These are phyloP conservation scores for Tridacna crocea DNA, from an alignment of 2,888 invertebrate genomes.

Conservation along the genomic window DNA sequence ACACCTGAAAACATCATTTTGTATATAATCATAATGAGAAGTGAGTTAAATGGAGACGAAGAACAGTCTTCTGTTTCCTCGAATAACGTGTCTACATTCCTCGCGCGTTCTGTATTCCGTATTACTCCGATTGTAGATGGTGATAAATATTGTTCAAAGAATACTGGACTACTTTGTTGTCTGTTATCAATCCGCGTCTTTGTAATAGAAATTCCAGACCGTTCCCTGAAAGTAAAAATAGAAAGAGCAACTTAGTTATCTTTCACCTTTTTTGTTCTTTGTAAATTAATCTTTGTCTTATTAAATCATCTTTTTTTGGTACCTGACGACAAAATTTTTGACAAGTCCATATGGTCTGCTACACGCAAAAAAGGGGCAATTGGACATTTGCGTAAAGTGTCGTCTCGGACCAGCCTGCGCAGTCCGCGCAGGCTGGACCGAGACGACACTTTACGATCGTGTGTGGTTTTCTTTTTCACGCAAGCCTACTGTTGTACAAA, in stretches of 20 bases:
- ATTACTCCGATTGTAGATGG: background rate
- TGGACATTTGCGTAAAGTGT: too few relatives aligned
- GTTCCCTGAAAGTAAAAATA: conserved; percentile 9
- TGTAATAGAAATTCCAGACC: conserved; percentile 7
- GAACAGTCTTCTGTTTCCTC: conserved; percentile 8
- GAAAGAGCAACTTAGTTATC: background rate
- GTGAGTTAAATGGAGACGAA: background rate
- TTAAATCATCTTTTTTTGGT: too few relatives aligned
- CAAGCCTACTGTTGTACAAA: too few relatives aligned
- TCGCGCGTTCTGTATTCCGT: conserved; percentile 4
- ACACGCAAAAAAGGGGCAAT: too few relatives aligned
- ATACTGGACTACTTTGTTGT: conserved; percentile 2
- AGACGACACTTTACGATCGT: too few relatives aligned
- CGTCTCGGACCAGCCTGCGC: too few relatives aligned
- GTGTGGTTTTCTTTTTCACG: too few relatives aligned
- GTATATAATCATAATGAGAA: conserved; percentile 18
- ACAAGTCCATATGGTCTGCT: too few relatives aligned
- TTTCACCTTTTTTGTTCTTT: too few relatives aligned
- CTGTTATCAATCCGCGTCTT: conserved; percentile 1
- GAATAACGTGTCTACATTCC: conserved; percentile 21
- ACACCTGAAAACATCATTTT: background rate
- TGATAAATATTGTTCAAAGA: conserved; percentile 15
- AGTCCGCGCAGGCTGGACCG: too few relatives aligned
- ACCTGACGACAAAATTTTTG: too few relatives aligned
- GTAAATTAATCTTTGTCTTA: too few relatives aligned